Percentiles rank a stretch among this genome's conserved stretches.
Conservation (phyloP, 2,113 vertebrate genomes). For the Hemibagrus wyckioides region DNA sequence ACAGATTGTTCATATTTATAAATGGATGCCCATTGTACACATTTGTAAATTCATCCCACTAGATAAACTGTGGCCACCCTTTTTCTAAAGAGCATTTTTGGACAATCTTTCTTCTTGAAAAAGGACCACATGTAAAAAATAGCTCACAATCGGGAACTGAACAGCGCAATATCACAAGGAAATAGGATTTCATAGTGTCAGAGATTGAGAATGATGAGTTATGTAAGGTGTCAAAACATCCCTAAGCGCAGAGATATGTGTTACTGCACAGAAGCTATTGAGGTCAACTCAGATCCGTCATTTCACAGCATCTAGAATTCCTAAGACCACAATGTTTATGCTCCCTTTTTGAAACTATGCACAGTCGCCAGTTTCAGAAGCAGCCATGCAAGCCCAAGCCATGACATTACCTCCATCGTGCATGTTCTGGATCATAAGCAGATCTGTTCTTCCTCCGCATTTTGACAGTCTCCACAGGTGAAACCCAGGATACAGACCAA, state of each 20-base stretch:
- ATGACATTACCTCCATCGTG: no score
- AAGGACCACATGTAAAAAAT: background rate
- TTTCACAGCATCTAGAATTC: background rate
- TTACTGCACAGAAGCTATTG: background rate
- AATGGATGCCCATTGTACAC: background rate
- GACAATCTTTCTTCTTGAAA: no score
- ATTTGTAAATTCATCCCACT: background rate
- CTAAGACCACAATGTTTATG: background rate
- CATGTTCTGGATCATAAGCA: no score
- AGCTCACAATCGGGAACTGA: background rate
- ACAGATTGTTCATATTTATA: background rate
- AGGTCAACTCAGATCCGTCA: constrained; percentile 4
- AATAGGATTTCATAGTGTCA: background rate
- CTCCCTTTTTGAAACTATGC: background rate
- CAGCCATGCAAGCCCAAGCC: no score
- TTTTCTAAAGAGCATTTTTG: background rate
- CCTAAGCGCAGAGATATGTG: background rate
- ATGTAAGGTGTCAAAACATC: background rate
- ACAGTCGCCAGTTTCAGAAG: background rate
- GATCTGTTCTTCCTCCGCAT: no score
- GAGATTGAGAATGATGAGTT: background rate
- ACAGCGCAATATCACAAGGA: background rate
- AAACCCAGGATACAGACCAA: background rate
- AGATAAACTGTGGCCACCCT: background rate
- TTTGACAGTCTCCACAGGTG: background rate